A percentile compares a stretch with the other conserved stretches of the same genome.
phyloP scores from a whole-genome alignment of 2,113 vertebrate species.

The Isichthys henryi region DNA sequence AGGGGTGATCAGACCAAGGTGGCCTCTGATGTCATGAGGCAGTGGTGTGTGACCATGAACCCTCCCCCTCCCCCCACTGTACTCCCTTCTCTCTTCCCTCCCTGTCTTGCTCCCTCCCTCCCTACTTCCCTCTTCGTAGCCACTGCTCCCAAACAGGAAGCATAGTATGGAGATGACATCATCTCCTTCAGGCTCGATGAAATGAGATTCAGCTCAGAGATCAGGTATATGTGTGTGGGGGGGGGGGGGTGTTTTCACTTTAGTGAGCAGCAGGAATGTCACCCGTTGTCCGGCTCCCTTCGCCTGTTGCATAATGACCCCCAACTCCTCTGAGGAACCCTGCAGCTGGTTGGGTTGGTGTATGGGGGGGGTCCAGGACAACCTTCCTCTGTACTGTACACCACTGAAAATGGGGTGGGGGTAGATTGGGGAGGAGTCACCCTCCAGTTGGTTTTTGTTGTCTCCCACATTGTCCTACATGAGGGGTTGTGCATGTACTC shows the following conservation, averaged over 20 bases:
- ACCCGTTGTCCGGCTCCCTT: slow-evolving; percentile 29
- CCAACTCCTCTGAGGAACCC: slow-evolving; percentile 13
- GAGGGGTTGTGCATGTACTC: not conserved
- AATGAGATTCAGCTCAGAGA: slow-evolving; percentile 41
- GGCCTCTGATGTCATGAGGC: not conserved
- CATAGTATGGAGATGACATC: slow-evolving; percentile 55
- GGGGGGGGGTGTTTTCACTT: slow-evolving; percentile 38
- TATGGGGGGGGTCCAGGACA: not conserved
- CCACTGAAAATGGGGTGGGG: not conserved
- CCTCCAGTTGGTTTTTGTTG: not conserved
- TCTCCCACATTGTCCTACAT: not conserved
- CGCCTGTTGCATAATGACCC: slow-evolving; percentile 37
- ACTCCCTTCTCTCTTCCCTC: slow-evolving; percentile 10
- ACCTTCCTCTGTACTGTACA: not conserved
- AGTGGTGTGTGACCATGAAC: not conserved
- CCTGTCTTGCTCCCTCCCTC: not conserved
- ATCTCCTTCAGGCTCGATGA: slow-evolving; percentile 47
- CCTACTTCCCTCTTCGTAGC: not conserved
- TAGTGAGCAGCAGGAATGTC: slow-evolving; percentile 48
- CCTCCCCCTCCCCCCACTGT: not conserved
- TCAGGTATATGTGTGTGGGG: slow-evolving; percentile 33
- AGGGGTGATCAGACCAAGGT: not conserved
- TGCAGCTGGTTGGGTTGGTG: not conserved
- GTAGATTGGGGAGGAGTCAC: not conserved
- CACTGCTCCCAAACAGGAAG: slow-evolving; percentile 28